Base-by-base conservation (phyloP, 2,888 invertebrate genomes). In the Malthinus flaveolus region DNA sequence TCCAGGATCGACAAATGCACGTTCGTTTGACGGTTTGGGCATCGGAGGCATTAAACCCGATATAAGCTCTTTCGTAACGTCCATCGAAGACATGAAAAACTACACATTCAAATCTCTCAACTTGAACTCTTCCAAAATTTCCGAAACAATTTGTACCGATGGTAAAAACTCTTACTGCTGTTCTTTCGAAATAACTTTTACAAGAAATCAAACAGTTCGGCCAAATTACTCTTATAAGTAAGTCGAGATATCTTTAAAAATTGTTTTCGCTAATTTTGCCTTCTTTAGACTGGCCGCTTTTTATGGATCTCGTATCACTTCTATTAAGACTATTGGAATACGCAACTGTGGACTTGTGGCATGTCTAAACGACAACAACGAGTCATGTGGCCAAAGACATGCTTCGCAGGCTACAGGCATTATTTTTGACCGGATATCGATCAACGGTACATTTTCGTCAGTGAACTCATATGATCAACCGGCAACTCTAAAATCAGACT, bases 331-430 rank as follows among this genome's bases (percentile, higher is more conserved):
- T 1, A 65, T 62, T 10, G 68, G 68, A 1, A 48, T 67, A n/a
- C 61, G 65, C 12, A 63, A 62, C 13, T 68, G 68, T 55, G 66
- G 66, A 0, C 10, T 68, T 10, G 45, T 68, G 7, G 63, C 64
- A 8, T 68, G 68, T 37, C 15, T 51, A 7, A 61, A 34, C 46
- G 46, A 57, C 9, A 60, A 64, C 11, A 50, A 39, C 10, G 32
- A 49, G 11, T 54, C 64, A 4, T 67, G 67, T 48, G 67, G 67
- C 36, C 32, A 36, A 48, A 47, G 32, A 9, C 50, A n/a, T 31
- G 23, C n/a, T 51, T 48, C 36, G 31, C 35, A 9, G 23, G 50
- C 15, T 1, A 9, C 9, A 8, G 39, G 35, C 9, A 33, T 55
- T 1, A 34, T 36, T 10, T 65, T 65, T 48, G 33, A 45, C n/a